Percentiles rank a stretch among this genome's conserved stretches.
Conservation (phyloP, 2,888 invertebrate species). For the Amorpha juglandis region DNA sequence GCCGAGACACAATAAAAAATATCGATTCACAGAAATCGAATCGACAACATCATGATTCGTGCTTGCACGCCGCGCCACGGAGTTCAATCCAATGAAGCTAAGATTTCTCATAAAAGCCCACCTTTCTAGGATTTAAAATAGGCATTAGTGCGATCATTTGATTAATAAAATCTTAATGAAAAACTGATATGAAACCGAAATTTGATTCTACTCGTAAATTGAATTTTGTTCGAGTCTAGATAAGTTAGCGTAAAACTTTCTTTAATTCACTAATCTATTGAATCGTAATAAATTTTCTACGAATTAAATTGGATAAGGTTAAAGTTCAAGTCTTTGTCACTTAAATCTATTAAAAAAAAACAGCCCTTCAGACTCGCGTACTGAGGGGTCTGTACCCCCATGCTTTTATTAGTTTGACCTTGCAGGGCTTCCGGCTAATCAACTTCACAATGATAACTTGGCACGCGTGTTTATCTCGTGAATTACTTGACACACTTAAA, state of each 20-base stretch:
- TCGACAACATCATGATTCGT: no score
- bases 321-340: neutral
- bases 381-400: no score
- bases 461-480: neutral
- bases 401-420: no score
- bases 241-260: constrained; percentile 1
- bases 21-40: no score
- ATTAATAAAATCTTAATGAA: neutral
- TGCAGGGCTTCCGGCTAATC: neutral
- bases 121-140: neutral
- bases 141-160: neutral
- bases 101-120: neutral
- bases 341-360: no score
- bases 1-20: no score
- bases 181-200: neutral
- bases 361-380: no score
- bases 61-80: no score
- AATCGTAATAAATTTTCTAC: neutral
- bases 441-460: neutral
- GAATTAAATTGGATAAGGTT: neutral
- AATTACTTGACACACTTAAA: neutral
- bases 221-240: neutral
- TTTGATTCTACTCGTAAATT: neutral
- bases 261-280: neutral
- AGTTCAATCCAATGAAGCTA: no score